A percentile compares a stretch with the other conserved stretches of the same genome.
Conservation (phyloP, 2,888 invertebrate genomes). For the Lasiommata megera region DNA sequence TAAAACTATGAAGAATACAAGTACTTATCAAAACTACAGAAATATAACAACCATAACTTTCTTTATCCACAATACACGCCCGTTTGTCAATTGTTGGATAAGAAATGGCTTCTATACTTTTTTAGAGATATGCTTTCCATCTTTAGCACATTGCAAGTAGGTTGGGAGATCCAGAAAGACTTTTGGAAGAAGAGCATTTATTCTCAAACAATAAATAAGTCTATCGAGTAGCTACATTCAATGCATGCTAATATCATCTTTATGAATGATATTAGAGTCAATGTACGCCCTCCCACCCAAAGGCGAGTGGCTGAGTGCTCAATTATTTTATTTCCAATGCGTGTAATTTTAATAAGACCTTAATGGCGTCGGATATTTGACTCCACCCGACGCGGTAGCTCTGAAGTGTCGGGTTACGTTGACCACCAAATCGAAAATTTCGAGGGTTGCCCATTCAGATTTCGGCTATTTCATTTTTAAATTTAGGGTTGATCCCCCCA, state of each 20-base stretch:
- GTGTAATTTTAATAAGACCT: constrained; percentile 32
- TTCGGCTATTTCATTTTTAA: constrained; percentile 44
- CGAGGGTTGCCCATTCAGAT: constrained; percentile 50
- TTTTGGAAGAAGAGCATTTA: too few relatives aligned
- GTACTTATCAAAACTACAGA: too few relatives aligned
- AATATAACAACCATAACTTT: too few relatives aligned
- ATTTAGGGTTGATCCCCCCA: constrained; percentile 47
- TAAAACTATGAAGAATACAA: too few relatives aligned
- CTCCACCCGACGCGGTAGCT: constrained; percentile 26
- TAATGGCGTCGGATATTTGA: constrained; percentile 32
- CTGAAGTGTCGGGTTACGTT: constrained; percentile 58
- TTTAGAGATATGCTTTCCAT: too few relatives aligned
- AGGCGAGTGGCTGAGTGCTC: constrained; percentile 17
- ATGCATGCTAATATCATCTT: constrained; percentile 9
- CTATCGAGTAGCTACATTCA: background rate
- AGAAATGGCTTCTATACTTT: too few relatives aligned
- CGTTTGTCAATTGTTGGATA: too few relatives aligned
- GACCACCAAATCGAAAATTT: constrained; percentile 55
- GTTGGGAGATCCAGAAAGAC: too few relatives aligned
- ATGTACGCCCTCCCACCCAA: constrained; percentile 20
- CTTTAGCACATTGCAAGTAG: too few relatives aligned
- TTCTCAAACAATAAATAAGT: background rate
- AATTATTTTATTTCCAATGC: constrained; percentile 28
- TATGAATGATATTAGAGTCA: constrained; percentile 9
- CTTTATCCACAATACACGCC: too few relatives aligned